phyloP scores from a whole-genome alignment of 1,140 invertebrate genomes.

The Formica selysi region DNA sequence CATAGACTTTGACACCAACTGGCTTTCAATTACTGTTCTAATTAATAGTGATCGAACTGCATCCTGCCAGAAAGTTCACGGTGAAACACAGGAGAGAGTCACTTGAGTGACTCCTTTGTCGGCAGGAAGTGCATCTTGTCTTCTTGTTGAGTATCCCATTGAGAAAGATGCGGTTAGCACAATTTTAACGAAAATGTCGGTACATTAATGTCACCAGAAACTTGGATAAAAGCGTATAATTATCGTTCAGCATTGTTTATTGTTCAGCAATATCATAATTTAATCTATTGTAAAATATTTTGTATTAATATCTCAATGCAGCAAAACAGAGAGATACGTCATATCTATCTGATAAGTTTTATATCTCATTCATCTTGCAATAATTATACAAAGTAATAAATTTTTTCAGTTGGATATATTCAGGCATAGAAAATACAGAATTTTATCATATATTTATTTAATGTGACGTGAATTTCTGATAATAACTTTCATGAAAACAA shows the following conservation, averaged over 20 bases:
- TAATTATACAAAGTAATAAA: constrained; percentile 2
- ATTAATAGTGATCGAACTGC: constrained; percentile 25
- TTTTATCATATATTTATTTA: neutral
- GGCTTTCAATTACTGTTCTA: neutral
- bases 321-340: neutral
- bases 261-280: neutral
- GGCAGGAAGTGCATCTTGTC: constrained; percentile 12
- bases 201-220: constrained; percentile 6
- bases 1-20: neutral
- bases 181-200: constrained; percentile 42
- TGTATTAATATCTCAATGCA: neutral
- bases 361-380: neutral
- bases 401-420: neutral
- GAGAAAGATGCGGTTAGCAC: constrained; percentile 20
- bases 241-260: constrained; percentile 21
- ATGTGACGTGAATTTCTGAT: neutral
- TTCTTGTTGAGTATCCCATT: neutral
- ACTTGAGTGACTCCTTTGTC: constrained; percentile 36
- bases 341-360: neutral
- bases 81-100: constrained; percentile 12
- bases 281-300: constrained; percentile 40
- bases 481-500: neutral
- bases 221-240: constrained; percentile 3
- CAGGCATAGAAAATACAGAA: neutral
- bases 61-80: neutral